A percentile compares a stretch with the other conserved stretches of the same genome.
Conservation (phyloP, 35 echinoderm and acorn worm genomes). For the Eucidaris tribuloides region DNA sequence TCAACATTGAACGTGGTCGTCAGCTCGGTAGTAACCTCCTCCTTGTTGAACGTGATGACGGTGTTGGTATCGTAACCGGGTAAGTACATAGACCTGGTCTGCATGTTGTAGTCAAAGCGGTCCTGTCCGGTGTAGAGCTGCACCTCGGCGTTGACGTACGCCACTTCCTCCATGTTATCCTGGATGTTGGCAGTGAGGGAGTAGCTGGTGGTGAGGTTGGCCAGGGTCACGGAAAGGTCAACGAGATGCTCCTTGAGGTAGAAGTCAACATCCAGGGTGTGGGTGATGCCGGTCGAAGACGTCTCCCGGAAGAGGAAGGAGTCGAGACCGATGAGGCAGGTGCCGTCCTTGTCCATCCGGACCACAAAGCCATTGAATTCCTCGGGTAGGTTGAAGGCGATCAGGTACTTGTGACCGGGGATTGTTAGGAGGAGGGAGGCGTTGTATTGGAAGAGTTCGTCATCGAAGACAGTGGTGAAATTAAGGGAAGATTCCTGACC, state of each 20-base stretch:
- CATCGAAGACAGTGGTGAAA: no score
- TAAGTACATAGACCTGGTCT: background rate
- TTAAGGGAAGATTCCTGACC: no score
- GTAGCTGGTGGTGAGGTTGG: background rate
- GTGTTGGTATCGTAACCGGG: slow-evolving; percentile 1
- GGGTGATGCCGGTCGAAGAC: slow-evolving; percentile 19
- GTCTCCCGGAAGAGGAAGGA: background rate
- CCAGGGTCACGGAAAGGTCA: background rate
- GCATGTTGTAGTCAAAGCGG: background rate
- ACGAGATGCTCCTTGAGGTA: background rate
- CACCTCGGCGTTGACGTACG: background rate
- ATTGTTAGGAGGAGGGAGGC: background rate
- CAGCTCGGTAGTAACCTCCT: background rate
- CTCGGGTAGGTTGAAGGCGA: no score
- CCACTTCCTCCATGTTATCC: background rate
- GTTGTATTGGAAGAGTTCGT: background rate
- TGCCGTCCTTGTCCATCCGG: background rate
- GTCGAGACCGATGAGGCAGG: background rate
- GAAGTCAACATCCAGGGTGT: background rate
- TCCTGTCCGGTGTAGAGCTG: background rate
- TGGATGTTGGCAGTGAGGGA: background rate
- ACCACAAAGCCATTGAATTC: background rate
- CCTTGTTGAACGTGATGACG: background rate
- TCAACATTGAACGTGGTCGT: background rate
- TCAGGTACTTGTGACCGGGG: background rate